These are phyloP conservation scores for Amblyteles armatorius DNA, from an alignment of 2,888 invertebrate species.

Conservation along the genomic window DNA sequence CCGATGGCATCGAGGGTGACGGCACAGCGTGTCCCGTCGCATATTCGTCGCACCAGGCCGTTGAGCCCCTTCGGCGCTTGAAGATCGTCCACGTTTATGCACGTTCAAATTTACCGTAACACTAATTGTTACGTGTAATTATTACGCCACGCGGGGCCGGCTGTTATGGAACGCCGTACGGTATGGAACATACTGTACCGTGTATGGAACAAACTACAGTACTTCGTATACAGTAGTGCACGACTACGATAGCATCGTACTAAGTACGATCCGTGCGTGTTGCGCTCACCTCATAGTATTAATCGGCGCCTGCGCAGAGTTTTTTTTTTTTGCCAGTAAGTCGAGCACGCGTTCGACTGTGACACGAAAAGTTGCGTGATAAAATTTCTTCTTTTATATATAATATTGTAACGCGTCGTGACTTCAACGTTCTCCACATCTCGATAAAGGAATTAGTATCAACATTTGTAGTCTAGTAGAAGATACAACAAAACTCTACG, in stretches of 20 bases:
- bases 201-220: neutral
- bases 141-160: constrained; percentile 62
- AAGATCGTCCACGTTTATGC: constrained; percentile 69
- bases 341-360: constrained; percentile 45
- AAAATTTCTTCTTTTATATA: constrained; percentile 23
- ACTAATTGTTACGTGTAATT: constrained; percentile 80
- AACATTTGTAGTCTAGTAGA: constrained; percentile 24
- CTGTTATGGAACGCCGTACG: constrained; percentile 32
- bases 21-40: constrained; percentile 12
- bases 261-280: constrained; percentile 1
- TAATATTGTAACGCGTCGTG: constrained; percentile 42
- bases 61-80: constrained; percentile 28
- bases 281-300: constrained; percentile 10
- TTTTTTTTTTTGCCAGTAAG: constrained; percentile 21
- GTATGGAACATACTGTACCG: constrained; percentile 13
- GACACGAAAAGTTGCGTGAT: constrained; percentile 40
- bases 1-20: constrained; percentile 1
- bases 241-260: constrained; percentile 6
- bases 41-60: constrained; percentile 13
- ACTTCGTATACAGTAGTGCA: neutral
- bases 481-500: constrained; percentile 4
- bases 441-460: constrained; percentile 14
- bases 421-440: constrained; percentile 18
- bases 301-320: neutral
- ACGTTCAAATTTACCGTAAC: constrained; percentile 80